Evolutionary conservation across 2,888 invertebrate species (phyloP).

Genomic region (Timandra comae): DNA sequence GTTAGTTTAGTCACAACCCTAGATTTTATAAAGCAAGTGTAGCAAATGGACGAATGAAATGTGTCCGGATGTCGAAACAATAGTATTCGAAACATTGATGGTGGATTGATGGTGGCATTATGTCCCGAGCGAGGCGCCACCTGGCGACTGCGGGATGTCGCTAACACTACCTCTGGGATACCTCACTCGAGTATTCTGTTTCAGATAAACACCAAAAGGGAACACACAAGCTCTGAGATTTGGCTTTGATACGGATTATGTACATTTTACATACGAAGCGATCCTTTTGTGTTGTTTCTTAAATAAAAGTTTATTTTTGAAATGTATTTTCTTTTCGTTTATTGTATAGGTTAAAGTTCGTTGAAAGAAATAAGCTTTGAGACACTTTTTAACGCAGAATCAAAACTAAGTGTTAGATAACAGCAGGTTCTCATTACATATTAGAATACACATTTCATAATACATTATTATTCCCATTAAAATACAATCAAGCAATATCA

Average conservation of each 20-base stretch:
- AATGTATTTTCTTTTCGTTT: too few relatives aligned
- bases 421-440: too few relatives aligned
- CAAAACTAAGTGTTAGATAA: too few relatives aligned
- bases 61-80: constrained; percentile 21
- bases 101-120: constrained; percentile 24
- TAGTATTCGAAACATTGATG: constrained; percentile 22
- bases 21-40: constrained; percentile 10
- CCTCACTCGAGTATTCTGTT: constrained; percentile 8
- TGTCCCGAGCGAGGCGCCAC: constrained; percentile 14
- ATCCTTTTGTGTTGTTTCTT: too few relatives aligned
- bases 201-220: neutral
- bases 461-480: too few relatives aligned
- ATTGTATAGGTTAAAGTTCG: too few relatives aligned
- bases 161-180: constrained; percentile 5
- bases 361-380: too few relatives aligned
- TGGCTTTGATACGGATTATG: neutral
- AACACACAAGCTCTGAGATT: neutral
- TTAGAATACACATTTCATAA: too few relatives aligned
- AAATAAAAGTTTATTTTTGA: too few relatives aligned
- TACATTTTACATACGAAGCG: neutral
- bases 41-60: constrained; percentile 18
- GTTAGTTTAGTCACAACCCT: too few relatives aligned
- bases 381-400: too few relatives aligned
- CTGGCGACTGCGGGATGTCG: constrained; percentile 4
- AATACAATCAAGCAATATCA: too few relatives aligned